Evolutionary conservation across 2,797 vertebrate species (phyloP), one percentile per base, ranked within the genome.

Genomic region (Argentina silus): DNA sequence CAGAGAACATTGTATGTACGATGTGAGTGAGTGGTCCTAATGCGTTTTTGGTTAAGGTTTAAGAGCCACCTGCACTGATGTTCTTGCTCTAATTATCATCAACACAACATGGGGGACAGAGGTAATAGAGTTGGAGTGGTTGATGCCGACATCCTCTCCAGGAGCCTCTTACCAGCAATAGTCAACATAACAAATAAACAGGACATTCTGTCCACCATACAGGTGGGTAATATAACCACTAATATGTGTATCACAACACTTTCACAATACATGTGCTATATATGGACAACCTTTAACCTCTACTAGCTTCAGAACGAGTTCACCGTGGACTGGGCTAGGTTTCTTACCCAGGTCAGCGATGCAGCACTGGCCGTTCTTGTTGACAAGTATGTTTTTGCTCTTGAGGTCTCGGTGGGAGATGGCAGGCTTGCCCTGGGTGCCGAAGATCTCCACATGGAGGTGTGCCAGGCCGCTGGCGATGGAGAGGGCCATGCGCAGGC

Each of bases 351-450:
- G 89, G 83, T 99, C 98, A 3, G 98, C 98, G 47, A 99, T 98
- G 93, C 98, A 98, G 90, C 98, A 99, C 88, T 99, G 98, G 6
- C 97, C 96, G 0, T 97, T 99, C 87, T 97, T 98, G 92, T 97
- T 97, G 4, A 99, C 98, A 8, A 99, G 90, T 86, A 99, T 95
- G 72, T 99, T 99, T 90, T 99, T 99, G 95, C 98, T 99, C 90
- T 99, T 99, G 48, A 99, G 89, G 90, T 99, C 98, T 64, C 98
- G 91, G 77, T 99, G 98, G 61, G 98, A 94, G 64, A 99, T 99
- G 78, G 97, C 97, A 0, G 97, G 96, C 85, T 99, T 99, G 70
- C 98, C 98, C 88, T 98, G 98, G 5, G 96, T 99, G 79, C 98
- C 97, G 12, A 99, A 98, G 87, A 99, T 99, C 91, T 99, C 97